These are phyloP conservation scores for Heliothis peltigera DNA, from an alignment of 2,888 invertebrate species.

Conservation along the genomic window DNA sequence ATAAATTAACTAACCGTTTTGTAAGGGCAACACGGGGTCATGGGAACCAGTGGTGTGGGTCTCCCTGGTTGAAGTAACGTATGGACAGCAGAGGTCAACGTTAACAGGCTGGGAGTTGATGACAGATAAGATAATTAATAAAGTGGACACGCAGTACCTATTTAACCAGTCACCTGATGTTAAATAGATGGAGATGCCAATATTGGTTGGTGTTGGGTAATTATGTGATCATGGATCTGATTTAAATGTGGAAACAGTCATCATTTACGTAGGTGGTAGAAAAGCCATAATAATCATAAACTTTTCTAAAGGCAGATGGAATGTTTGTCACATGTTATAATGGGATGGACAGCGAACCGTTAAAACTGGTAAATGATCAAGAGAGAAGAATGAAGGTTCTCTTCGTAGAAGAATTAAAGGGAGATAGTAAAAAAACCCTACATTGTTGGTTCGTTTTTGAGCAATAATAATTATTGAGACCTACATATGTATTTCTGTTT, in stretches of 20 bases:
- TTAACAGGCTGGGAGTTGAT: constrained; percentile 48
- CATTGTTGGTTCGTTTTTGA: too few relatives aligned
- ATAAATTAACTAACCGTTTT: constrained; percentile 58
- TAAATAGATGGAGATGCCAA: constrained; percentile 41
- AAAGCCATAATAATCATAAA: neutral
- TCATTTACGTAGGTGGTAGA: neutral
- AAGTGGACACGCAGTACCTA: constrained; percentile 50
- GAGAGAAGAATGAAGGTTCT: too few relatives aligned
- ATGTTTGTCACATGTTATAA: too few relatives aligned
- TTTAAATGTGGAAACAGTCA: neutral
- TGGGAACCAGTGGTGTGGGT: constrained; percentile 47
- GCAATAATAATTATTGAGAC: too few relatives aligned
- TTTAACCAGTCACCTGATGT: constrained; percentile 48
- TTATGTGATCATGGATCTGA: neutral
- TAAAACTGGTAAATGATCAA: too few relatives aligned
- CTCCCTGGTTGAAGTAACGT: constrained; percentile 37
- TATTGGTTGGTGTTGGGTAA: constrained; percentile 32
- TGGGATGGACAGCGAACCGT: too few relatives aligned
- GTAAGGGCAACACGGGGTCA: constrained; percentile 58
- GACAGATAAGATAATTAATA: constrained; percentile 63
- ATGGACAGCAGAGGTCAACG: constrained; percentile 40
- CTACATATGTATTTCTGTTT: neutral
- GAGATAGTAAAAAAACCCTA: too few relatives aligned
- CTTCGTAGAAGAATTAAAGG: too few relatives aligned
- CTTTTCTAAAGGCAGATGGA: neutral